Evolutionary conservation across 2,888 invertebrate genomes (phyloP), one percentile per base, ranked within the genome.

Genomic region (Pedicia rivosa): DNA sequence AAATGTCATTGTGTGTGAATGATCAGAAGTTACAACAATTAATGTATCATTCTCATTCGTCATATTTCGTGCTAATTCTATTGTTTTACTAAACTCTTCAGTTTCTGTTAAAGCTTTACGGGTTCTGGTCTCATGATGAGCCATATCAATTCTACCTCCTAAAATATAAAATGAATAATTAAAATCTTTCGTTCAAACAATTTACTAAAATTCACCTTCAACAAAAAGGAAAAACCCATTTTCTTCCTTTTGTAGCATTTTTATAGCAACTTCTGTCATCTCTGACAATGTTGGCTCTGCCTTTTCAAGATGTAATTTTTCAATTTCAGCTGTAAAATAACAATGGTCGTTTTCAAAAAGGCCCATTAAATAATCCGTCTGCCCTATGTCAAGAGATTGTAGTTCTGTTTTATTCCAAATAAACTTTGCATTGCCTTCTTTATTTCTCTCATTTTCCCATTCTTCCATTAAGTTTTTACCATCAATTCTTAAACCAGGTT

Each of bases 11-110:
- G 78, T 77, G 52, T 84, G 84, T 2, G 77, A 72, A 50, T 86
- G 84, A 54, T 86, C 84, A 2, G 83, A 68, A 0, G 83, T 82
- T 3, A 82, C 86, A 1, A 88, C 68, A 4, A 87, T 68, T 9
- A 90, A 57, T 0, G 88, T 88, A 19, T 90, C 80, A 0, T 73
- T 62, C 1, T 56, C 55, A 37, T 69, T 62, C 1, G 78, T 75
- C 57, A 78, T 56, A 28, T 67, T 58, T 27, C 70, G 44, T 1
- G 84, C 78, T 34, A 62, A 59, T 49, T 70, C 57, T 7, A 83
- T 66, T 2, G 88, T 78, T 40, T 72, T 69, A 16, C 78, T 71
- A 38, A 87, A 67, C 48, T 82, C 81, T 1, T 76, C 66, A 0
- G 83, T 79, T 54, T 91, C 90, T 43, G 79, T 75, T 2, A 90